These are phyloP conservation scores for Drosophila biarmipes DNA, from an alignment of 1,140 invertebrate species.

Conservation along the genomic window DNA sequence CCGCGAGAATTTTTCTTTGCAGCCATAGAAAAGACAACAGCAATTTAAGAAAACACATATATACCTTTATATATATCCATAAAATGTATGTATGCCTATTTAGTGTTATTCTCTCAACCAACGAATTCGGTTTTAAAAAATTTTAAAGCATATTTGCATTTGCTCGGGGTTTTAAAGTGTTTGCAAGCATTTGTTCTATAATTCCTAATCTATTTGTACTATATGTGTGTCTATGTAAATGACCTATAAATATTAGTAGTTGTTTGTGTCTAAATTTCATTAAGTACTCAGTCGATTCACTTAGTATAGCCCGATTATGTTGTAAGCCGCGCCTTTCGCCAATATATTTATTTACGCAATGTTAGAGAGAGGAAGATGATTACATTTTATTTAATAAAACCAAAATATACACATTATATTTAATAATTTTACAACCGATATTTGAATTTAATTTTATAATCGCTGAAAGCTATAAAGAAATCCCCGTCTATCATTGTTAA, in stretches of 20 bases:
- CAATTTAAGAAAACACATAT: conserved; percentile 51
- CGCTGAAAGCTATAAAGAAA: conserved; percentile 41
- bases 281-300: conserved; percentile 59
- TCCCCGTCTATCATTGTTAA: conserved; percentile 68
- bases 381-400: conserved; percentile 50
- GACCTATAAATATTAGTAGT: conserved; percentile 22
- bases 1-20: conserved; percentile 44
- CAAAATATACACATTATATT: conserved; percentile 32
- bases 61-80: conserved; percentile 28
- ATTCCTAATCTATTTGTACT: conserved; percentile 42
- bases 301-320: conserved; percentile 58
- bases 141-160: conserved; percentile 42
- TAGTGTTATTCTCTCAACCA: conserved; percentile 46
- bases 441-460: conserved; percentile 33
- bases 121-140: conserved; percentile 38
- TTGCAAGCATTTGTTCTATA: conserved; percentile 46
- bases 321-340: conserved; percentile 57
- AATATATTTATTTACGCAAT: conserved; percentile 66
- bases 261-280: conserved; percentile 45
- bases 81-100: conserved; percentile 37
- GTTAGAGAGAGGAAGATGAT: conserved; percentile 14
- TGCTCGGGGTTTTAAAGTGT: conserved; percentile 31
- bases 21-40: conserved; percentile 79
- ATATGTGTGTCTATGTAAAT: conserved; percentile 48
- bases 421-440: conserved; percentile 24